Evolutionary conservation across 2,113 vertebrate genomes (phyloP).

Genomic region (Alaudala cheleensis): DNA sequence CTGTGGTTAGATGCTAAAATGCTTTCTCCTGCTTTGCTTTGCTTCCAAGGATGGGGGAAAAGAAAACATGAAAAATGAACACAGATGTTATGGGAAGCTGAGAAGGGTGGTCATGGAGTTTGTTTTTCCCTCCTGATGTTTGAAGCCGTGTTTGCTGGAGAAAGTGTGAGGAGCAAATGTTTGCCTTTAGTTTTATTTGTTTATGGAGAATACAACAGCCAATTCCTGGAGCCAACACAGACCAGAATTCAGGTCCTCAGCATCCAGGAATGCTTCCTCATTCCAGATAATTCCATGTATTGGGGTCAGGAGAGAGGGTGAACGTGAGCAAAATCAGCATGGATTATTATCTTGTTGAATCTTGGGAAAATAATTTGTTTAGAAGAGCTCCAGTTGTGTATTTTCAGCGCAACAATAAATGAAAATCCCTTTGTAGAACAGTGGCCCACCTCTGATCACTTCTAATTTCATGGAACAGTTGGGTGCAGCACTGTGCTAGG

Average conservation of each 20-base stretch:
- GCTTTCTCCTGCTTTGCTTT: neutral
- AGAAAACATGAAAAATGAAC: neutral
- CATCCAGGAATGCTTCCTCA: neutral
- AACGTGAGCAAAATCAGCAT: neutral
- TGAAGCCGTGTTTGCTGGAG: neutral
- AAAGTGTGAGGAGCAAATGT: neutral
- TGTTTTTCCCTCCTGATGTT: neutral
- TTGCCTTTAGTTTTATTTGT: neutral
- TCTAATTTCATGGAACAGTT: neutral
- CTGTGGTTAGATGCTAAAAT: conserved; percentile 39
- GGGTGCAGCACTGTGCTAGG: neutral
- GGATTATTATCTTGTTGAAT: neutral
- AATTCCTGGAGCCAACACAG: neutral
- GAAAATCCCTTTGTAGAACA: neutral
- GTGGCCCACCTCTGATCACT: neutral
- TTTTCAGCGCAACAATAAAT: neutral
- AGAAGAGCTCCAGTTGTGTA: neutral
- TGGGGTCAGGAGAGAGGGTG: neutral
- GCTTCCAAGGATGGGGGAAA: conserved; percentile 6
- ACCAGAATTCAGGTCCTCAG: neutral
- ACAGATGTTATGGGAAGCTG: neutral
- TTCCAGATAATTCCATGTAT: neutral
- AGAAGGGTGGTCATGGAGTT: neutral
- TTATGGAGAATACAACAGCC: neutral
- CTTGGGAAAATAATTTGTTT: neutral